Evolutionary conservation across 1,140 invertebrate species (phyloP).

Genomic region (Glomeris maerens): DNA sequence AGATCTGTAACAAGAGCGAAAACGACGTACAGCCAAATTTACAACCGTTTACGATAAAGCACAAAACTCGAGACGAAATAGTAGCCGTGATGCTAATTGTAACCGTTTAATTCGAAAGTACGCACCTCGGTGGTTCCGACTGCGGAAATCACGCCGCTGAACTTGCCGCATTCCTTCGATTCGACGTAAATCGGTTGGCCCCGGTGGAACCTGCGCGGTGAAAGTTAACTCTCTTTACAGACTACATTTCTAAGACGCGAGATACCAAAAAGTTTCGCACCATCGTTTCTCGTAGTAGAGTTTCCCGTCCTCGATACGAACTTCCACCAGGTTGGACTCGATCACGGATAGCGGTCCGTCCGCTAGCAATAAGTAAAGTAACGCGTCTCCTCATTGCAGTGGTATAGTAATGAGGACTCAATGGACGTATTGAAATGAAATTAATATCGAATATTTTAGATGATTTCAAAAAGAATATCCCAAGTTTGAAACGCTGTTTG

Average conservation of each 20-base stretch:
- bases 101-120: too few relatives aligned
- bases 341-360: too few relatives aligned
- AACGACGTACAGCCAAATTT: conserved; percentile 12
- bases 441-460: background rate
- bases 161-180: conserved; percentile 63
- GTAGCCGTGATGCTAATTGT: too few relatives aligned
- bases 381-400: too few relatives aligned
- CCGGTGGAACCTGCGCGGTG: conserved; percentile 56
- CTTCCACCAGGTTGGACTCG: conserved; percentile 40
- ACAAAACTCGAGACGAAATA: too few relatives aligned
- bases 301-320: conserved; percentile 85
- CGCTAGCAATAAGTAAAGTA: too few relatives aligned
- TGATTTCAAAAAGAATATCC: background rate
- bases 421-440: too few relatives aligned
- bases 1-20: conserved; percentile 51
- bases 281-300: conserved; percentile 82
- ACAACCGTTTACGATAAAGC: conserved; percentile 12
- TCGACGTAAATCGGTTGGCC: conserved; percentile 84
- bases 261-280: conserved; percentile 33
- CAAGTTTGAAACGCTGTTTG: background rate
- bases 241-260: background rate
- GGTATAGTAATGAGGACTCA: too few relatives aligned
- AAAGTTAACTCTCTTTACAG: conserved; percentile 10
- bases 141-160: conserved; percentile 70
- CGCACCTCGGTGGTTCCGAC: conserved; percentile 78